phyloP scores from a whole-genome alignment of 2,888 invertebrate genomes.

The Drosophila borealis region DNA sequence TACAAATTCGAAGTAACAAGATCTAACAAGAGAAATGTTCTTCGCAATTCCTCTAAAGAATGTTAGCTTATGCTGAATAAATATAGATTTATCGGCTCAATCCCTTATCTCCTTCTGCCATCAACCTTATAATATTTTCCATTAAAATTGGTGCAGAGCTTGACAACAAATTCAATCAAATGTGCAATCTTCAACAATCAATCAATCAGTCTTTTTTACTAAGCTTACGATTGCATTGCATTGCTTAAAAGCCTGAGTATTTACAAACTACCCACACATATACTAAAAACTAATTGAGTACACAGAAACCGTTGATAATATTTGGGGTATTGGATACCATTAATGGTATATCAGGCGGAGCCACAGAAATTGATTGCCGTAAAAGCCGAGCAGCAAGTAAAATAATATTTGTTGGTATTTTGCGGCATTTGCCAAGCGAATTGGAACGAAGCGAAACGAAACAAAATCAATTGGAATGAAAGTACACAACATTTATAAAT shows the following conservation, averaged over 20 bases:
- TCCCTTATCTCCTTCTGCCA: no score
- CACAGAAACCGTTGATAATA: constrained; percentile 46
- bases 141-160: no score
- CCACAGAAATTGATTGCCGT: constrained; percentile 73
- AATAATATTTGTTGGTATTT: constrained; percentile 47
- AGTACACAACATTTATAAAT: constrained; percentile 46
- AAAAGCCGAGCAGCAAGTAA: constrained; percentile 54
- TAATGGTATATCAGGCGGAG: constrained; percentile 39
- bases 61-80: no score
- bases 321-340: constrained; percentile 27
- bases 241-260: constrained; percentile 5
- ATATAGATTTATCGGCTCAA: no score
- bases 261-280: constrained; percentile 16
- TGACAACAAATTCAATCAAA: no score
- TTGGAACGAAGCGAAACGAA: constrained; percentile 21
- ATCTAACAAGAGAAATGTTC: no score
- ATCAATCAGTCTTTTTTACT: no score
- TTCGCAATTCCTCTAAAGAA: no score
- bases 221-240: no score
- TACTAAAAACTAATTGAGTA: constrained; percentile 46
- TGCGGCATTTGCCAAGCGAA: constrained; percentile 42
- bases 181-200: no score
- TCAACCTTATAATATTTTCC: no score
- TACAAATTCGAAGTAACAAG: no score
- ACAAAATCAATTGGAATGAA: constrained; percentile 40